These are phyloP conservation scores for Felis catus DNA, from an alignment of 2,113 vertebrate species.

Conservation along the genomic window F.catus_Fca126_mat1.0 CM031413.1:40037501-40038000, in stretches of 20 bases:
- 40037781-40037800: not conserved
- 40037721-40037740: too few relatives aligned
- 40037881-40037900: not conserved
- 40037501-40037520: constrained; percentile 40
- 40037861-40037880: not conserved
- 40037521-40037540: not conserved
- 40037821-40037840: not conserved
- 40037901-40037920: not conserved
- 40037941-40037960: not conserved
- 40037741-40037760: not conserved
- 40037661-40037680: too few relatives aligned
- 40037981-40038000: not conserved
- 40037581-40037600: too few relatives aligned
- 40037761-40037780: too few relatives aligned
- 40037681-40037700: too few relatives aligned
- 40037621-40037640: too few relatives aligned
- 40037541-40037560: not conserved
- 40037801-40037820: not conserved
- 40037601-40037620: too few relatives aligned
- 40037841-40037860: not conserved
- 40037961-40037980: not conserved
- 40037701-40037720: not conserved
- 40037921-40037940: not conserved
- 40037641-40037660: too few relatives aligned
- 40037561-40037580: not conserved